Evolutionary conservation across 1,140 invertebrate species (phyloP), one percentile per base, ranked within the genome.

Genomic region (Tigriopus japonicus): DNA sequence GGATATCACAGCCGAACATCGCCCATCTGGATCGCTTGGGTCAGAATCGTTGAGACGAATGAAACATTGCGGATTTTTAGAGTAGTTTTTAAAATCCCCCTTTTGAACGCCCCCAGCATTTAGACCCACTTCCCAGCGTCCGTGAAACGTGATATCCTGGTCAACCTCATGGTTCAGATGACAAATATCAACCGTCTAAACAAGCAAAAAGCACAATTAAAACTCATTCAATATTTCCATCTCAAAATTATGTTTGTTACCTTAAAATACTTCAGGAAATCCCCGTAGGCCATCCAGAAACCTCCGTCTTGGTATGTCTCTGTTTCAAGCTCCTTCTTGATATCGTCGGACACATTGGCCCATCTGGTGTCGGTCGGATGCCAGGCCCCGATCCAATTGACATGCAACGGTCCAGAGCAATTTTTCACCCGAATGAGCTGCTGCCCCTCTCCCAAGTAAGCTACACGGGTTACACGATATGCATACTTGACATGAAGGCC

Each of bases 31-130:
- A 62, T 93, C 86, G 66, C 94, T 90, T 54, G 84, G 88, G 70
- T 98, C 92, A 0, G 86, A 82, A 71, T 92, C 86, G 21, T 81
- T 82, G 53, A 97, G 70, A 0, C 84, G 85, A 42, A 99, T 82
- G 14, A 83, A 80, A 71, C 93, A 98, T 70, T 98, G 95, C 0
- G 95, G 95, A 76, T 98, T 98, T 64, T 84, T 82, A 74, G 83
- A 86, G 53, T 55, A 61, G 23, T 61, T 61, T 14, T 40, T 54
- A 28, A 52, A 61, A n/a, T 61, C 49, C 19, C 51, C 51, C 28
- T 61, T 61, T 40, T 51, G 52, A n/a, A 61, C 59, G 7, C 59
- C 59, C 9, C 59, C 59, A 15, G 59, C 59, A 51, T 61, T 61
- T 6, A 21, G 35, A 6, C 43, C 59, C 10, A 24, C 52, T 21